phyloP scores from a whole-genome alignment of 2,113 vertebrate genomes.

The Pachypanchax playfairii region DNA sequence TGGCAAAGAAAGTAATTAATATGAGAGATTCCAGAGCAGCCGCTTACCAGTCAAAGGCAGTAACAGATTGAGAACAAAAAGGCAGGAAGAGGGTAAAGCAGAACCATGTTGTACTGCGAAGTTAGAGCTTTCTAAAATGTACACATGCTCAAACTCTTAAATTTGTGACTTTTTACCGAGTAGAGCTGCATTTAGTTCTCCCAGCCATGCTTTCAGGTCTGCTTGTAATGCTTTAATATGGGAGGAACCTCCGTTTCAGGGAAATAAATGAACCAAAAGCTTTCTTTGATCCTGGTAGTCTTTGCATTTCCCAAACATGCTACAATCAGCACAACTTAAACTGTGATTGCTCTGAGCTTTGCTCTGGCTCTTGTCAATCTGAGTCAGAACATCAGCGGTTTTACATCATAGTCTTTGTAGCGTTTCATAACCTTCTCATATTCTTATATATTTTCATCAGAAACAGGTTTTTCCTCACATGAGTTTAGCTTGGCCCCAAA shows the following conservation, averaged over 20 bases:
- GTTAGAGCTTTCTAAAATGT: neutral
- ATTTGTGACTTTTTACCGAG: constrained; percentile 25
- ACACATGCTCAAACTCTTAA: neutral
- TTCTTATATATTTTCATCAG: constrained; percentile 3
- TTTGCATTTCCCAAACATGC: constrained; percentile 56
- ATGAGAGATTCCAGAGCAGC: constrained; percentile 73
- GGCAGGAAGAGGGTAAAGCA: constrained; percentile 46
- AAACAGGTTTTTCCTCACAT: constrained; percentile 17
- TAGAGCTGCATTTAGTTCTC: constrained; percentile 24
- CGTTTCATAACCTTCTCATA: constrained; percentile 28
- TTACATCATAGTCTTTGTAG: constrained; percentile 33
- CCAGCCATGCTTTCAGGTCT: constrained; percentile 40
- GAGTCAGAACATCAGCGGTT: constrained; percentile 49
- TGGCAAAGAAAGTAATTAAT: constrained; percentile 75
- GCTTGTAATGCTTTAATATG: constrained; percentile 19
- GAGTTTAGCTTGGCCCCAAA: constrained; percentile 13
- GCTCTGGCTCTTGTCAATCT: constrained; percentile 53
- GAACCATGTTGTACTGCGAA: constrained; percentile 53
- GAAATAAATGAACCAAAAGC: constrained; percentile 45
- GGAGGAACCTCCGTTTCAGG: constrained; percentile 48
- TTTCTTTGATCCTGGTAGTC: constrained; percentile 56
- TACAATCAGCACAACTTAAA: constrained; percentile 53
- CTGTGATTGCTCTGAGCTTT: constrained; percentile 30
- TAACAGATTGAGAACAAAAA: constrained; percentile 62
- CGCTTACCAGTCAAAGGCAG: constrained; percentile 53